Percentiles rank a stretch among this genome's conserved stretches.
phyloP scores from a whole-genome alignment of 2,113 vertebrate genomes.

The Hyla sarda region DNA sequence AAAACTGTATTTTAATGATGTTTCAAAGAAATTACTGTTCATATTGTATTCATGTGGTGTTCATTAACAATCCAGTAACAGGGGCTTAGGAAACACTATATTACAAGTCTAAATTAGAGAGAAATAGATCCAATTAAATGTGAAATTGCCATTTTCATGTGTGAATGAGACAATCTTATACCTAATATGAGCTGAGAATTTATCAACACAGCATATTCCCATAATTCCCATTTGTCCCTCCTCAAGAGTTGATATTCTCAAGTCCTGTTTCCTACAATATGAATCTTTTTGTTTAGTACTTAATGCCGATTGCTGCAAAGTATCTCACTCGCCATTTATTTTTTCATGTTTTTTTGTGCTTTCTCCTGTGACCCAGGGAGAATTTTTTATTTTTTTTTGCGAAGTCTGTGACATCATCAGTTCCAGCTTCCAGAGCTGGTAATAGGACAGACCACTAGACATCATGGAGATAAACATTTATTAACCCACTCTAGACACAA shows the following conservation, averaged over 20 bases:
- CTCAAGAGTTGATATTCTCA: background rate
- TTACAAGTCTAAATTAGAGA: constrained; percentile 33
- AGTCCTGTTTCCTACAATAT: background rate
- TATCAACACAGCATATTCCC: constrained; percentile 1
- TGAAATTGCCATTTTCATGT: constrained; percentile 45
- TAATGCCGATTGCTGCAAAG: background rate
- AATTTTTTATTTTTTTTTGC: background rate
- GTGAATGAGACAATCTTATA: constrained; percentile 15
- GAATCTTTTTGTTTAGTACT: background rate
- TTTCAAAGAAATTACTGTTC: constrained; percentile 20
- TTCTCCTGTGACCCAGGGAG: background rate
- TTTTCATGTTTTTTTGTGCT: background rate
- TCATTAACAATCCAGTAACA: constrained; percentile 31
- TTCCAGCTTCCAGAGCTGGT: background rate
- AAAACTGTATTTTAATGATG: background rate
- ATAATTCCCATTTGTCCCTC: constrained; percentile 16
- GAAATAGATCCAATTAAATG: constrained; percentile 43
- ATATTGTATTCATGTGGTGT: constrained; percentile 6
- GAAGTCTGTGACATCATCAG: background rate
- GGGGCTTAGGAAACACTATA: background rate
- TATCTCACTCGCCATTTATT: background rate
- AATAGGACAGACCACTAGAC: background rate
- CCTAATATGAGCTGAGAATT: constrained; percentile 4
- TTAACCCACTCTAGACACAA: background rate
- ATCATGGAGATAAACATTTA: background rate